These are phyloP conservation scores for Diachrysia chrysitis DNA, from an alignment of 2,888 invertebrate species.

Conservation along the genomic window DNA sequence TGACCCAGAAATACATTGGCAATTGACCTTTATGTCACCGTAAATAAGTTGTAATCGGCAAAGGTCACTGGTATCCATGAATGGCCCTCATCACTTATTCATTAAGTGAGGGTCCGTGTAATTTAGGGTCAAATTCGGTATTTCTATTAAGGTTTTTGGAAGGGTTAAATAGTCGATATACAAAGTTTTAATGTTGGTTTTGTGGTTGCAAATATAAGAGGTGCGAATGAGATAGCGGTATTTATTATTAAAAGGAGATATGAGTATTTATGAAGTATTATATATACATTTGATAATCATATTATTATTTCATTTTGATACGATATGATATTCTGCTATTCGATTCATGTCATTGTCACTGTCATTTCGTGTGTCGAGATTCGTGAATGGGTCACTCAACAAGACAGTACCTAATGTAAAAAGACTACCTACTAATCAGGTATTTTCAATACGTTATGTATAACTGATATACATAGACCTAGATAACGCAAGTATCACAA, in stretches of 20 bases:
- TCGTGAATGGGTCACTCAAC: no score
- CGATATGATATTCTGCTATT: no score
- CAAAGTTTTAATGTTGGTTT: not conserved
- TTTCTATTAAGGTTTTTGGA: not conserved
- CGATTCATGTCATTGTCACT: no score
- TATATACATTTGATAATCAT: no score
- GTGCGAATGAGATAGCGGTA: not conserved
- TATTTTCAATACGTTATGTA: no score
- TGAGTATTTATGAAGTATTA: not conserved
- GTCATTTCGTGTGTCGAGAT: no score
- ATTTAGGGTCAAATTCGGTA: not conserved
- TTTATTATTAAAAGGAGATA: not conserved
- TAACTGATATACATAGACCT: no score
- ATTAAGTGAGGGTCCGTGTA: conserved; percentile 18
- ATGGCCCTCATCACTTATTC: conserved; percentile 35
- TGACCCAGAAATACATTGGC: conserved; percentile 18
- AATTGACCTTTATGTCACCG: conserved; percentile 21
- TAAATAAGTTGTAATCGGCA: conserved; percentile 14
- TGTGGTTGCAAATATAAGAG: not conserved
- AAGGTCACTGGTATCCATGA: conserved; percentile 23
- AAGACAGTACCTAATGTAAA: no score
- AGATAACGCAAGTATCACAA: no score
- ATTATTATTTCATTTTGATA: no score
- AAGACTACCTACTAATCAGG: no score
- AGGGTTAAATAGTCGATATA: not conserved